Evolutionary conservation across 2,888 invertebrate species (phyloP), one percentile per base, ranked within the genome.

Genomic region (Syritta pipiens): DNA sequence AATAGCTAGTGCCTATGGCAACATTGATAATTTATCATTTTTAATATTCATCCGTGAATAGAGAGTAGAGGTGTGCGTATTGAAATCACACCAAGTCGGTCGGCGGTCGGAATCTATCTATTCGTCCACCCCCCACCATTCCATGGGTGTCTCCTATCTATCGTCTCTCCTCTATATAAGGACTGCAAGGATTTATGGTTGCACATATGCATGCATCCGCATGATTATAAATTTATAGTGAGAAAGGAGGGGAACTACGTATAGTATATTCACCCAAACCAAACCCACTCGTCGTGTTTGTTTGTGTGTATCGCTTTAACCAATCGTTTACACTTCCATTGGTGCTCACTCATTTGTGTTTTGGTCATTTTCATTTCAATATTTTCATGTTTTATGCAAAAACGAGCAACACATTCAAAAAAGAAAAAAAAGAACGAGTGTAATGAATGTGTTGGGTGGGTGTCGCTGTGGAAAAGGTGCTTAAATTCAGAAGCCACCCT

Each of bases 271-370:
- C 4, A 17, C n/a, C n/a, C n/a, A n/a, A n/a, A n/a, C n/a, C n/a
- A n/a, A n/a, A n/a, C n/a, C n/a, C n/a, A n/a, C n/a, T 14, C 30
- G 24, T 32, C 12, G 35, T 53, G 37, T n/a, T n/a, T n/a, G n/a
- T n/a, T 62, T 46, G 22, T 69, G 35, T 49, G 48, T 62, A 71
- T 49, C 42, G 32, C 49, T 63, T 49, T 57, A 71, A 49, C 62
- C 62, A 62, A 76, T 76, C 57, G 49, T 71, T 71, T 57, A 69
- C 69, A 51, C 69, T 71, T 69, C 62, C 63, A 57, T 76, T 63
- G 71, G 69, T 76, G 63, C 76, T 76, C 42, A 69, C 57, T 63
- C 76, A 63, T 51, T 71, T 63, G 62, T 71, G 69, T 51, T 76
- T 71, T 63, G 76, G 76, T 71, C 71, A 76, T 76, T 71, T 76